Percentiles rank a stretch among this genome's conserved stretches.
Conservation (phyloP, 37 sponge, comb jelly and placozoan genomes). For the Dysidea cf. avara region DNA sequence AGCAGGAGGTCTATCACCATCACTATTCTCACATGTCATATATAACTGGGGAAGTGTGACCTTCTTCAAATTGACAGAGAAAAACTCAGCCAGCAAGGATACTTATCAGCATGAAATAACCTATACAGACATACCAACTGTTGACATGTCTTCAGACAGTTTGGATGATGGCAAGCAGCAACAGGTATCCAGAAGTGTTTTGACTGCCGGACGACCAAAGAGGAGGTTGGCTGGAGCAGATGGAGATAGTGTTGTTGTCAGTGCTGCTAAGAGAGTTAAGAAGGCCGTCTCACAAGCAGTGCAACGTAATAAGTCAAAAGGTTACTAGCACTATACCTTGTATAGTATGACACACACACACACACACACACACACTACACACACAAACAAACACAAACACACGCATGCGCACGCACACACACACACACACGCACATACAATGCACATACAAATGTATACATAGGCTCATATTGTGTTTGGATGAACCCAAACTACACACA, state of each 20-base stretch:
- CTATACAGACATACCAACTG: too few relatives aligned
- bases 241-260: background rate
- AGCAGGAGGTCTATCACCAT: constrained; percentile 66
- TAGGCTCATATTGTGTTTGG: too few relatives aligned
- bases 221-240: background rate
- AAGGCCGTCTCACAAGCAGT: background rate
- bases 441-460: too few relatives aligned
- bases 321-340: background rate
- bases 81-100: background rate
- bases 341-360: constrained; percentile 8
- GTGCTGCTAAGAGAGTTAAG: constrained; percentile 22
- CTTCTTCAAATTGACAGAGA: background rate
- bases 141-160: background rate
- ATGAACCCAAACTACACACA: too few relatives aligned
- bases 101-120: too few relatives aligned
- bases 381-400: too few relatives aligned
- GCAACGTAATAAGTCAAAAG: background rate
- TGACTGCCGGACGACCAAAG: constrained; percentile 26
- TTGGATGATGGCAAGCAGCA: background rate
- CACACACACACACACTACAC: constrained; percentile 14
- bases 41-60: constrained; percentile 41
- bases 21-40: constrained; percentile 42
- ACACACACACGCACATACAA: constrained; percentile 25
- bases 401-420: constrained; percentile 24
- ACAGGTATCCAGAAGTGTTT: background rate